Evolutionary conservation across 2,888 invertebrate species (phyloP).

Genomic region (Sminthurides aquaticus): DNA sequence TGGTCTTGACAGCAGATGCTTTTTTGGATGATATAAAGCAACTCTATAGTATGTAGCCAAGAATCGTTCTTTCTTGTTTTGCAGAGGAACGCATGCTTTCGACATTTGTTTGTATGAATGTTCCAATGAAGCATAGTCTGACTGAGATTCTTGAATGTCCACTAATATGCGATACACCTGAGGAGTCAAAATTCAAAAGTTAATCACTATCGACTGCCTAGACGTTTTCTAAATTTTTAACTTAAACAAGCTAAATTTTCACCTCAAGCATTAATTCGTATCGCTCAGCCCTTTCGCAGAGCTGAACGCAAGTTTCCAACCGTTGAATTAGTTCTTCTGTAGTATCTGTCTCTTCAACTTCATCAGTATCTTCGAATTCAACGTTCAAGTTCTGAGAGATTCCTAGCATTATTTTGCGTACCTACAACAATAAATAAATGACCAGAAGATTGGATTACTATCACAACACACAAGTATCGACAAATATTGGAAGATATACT

Average conservation of each 20-base stretch:
- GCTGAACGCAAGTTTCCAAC: conserved; percentile 38
- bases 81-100: conserved; percentile 37
- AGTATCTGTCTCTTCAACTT: conserved; percentile 39
- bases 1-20: conserved; percentile 27
- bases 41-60: conserved; percentile 42
- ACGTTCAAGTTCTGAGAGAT: conserved; percentile 39
- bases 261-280: conserved; percentile 44
- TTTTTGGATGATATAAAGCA: conserved; percentile 36
- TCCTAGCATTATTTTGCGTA: conserved; percentile 40
- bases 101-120: conserved; percentile 43
- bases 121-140: conserved; percentile 42
- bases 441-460: neutral
- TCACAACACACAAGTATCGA: no score
- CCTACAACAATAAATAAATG: conserved; percentile 25
- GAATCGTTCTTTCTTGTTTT: conserved; percentile 42
- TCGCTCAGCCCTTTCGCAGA: conserved; percentile 39
- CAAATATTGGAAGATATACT: no score
- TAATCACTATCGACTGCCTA: no score
- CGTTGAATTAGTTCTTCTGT: conserved; percentile 42
- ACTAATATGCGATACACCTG: conserved; percentile 43
- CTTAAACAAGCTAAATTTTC: no score
- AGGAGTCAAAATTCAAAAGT: conserved; percentile 7
- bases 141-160: conserved; percentile 42
- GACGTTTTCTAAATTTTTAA: no score
- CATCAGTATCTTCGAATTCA: conserved; percentile 41